Evolutionary conservation across 2,797 vertebrate species (phyloP).

Genomic region (Synanceia verrucosa): DNA sequence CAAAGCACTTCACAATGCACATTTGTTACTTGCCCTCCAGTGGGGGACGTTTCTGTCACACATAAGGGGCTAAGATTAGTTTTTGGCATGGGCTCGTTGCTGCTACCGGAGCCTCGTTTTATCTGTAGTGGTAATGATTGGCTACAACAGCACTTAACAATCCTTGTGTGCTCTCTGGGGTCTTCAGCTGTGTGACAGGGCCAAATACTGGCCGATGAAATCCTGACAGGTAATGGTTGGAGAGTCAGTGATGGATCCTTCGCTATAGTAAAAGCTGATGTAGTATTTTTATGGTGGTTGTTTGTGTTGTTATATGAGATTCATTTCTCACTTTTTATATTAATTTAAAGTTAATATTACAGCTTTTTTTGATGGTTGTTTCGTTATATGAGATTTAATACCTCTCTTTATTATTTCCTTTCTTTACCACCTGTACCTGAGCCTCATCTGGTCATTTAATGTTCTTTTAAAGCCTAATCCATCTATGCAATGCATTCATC

Average conservation of each 20-base stretch:
- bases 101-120: slow-evolving; percentile 50
- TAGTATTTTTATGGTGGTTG: not conserved
- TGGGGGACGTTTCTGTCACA: slow-evolving; percentile 51
- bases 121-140: slow-evolving; percentile 49
- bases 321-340: no score
- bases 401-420: no score
- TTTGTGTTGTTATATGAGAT: not conserved
- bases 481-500: not conserved
- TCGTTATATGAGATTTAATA: no score
- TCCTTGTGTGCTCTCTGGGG: slow-evolving; percentile 36
- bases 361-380: no score
- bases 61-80: slow-evolving; percentile 58
- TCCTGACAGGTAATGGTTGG: not conserved
- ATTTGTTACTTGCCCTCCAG: slow-evolving; percentile 23
- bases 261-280: not conserved
- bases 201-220: not conserved
- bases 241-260: slow-evolving; percentile 16
- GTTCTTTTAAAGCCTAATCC: not conserved
- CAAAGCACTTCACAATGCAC: slow-evolving; percentile 20
- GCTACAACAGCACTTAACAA: slow-evolving; percentile 48
- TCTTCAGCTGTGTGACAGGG: slow-evolving; percentile 34
- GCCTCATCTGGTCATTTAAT: not conserved
- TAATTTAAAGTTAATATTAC: no score
- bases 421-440: not conserved
- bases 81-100: slow-evolving; percentile 42